Evolutionary conservation across 2,888 invertebrate genomes (phyloP).

Genomic region (Leucania comma): DNA sequence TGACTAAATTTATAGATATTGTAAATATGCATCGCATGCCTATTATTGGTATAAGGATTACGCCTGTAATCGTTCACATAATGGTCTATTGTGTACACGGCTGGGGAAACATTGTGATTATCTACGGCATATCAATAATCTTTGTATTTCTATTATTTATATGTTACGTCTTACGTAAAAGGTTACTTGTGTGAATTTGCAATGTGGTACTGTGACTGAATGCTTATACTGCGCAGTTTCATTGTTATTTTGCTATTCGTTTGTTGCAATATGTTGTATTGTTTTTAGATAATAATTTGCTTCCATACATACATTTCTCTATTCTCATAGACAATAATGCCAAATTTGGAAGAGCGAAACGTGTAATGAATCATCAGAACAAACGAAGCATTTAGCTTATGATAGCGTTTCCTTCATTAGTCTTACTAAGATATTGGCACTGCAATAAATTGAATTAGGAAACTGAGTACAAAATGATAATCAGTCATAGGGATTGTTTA

Average conservation of each 20-base stretch:
- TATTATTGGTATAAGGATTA: constrained; percentile 67
- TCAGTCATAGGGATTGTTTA: neutral
- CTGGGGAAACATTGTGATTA: constrained; percentile 73
- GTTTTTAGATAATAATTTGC: neutral
- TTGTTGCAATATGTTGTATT: neutral
- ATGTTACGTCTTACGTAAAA: constrained; percentile 50
- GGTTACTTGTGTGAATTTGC: constrained; percentile 46
- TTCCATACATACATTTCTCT: no score
- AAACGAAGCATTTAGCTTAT: neutral
- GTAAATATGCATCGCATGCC: constrained; percentile 65
- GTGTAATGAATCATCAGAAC: neutral
- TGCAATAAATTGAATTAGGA: neutral
- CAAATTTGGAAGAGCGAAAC: neutral
- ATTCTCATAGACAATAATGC: neutral
- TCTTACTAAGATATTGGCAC: neutral
- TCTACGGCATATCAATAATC: constrained; percentile 62
- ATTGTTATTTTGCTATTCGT: neutral
- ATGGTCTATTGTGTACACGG: constrained; percentile 77
- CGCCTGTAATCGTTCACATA: constrained; percentile 69
- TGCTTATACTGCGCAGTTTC: constrained; percentile 32
- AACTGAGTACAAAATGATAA: neutral
- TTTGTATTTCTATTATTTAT: constrained; percentile 61
- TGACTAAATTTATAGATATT: constrained; percentile 60
- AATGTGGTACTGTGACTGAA: constrained; percentile 28
- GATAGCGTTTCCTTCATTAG: neutral